Evolutionary conservation across 2,797 vertebrate species (phyloP).

Genomic region (Falco berigora): DNA sequence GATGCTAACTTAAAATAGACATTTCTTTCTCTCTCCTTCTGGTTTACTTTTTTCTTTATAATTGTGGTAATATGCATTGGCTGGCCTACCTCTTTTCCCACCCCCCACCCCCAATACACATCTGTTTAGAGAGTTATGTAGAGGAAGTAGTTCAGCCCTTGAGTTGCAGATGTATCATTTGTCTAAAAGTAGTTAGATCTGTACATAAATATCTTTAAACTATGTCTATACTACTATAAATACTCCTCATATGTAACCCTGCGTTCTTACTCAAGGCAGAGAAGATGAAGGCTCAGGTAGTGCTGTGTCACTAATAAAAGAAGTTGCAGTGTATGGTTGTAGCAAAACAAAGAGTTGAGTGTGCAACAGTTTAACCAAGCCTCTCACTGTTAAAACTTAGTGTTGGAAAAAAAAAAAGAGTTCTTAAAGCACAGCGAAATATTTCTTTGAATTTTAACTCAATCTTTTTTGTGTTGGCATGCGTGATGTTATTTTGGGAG

Average conservation of each 20-base stretch:
- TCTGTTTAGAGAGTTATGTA: background rate
- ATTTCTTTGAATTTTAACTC: background rate
- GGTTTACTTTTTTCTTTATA: background rate
- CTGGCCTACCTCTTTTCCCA: background rate
- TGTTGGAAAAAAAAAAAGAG: background rate
- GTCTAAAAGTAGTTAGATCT: background rate
- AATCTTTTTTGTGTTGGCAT: background rate
- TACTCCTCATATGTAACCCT: background rate
- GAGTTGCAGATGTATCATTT: background rate
- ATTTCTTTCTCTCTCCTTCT: background rate
- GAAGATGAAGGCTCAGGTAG: background rate
- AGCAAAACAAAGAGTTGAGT: background rate
- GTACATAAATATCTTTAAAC: background rate
- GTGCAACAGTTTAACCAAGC: fast-evolving
- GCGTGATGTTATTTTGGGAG: background rate
- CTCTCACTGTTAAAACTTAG: too few species aligned
- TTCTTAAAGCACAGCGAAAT: background rate
- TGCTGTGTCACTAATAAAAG: background rate
- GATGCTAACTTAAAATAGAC: background rate
- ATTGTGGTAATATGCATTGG: background rate
- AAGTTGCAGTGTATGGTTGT: background rate
- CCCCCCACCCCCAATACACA: background rate
- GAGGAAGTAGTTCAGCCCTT: background rate
- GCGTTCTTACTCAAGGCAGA: background rate
- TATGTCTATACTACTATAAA: background rate